phyloP scores from a whole-genome alignment of 2,797 vertebrate genomes.

The Sparus aurata region DNA sequence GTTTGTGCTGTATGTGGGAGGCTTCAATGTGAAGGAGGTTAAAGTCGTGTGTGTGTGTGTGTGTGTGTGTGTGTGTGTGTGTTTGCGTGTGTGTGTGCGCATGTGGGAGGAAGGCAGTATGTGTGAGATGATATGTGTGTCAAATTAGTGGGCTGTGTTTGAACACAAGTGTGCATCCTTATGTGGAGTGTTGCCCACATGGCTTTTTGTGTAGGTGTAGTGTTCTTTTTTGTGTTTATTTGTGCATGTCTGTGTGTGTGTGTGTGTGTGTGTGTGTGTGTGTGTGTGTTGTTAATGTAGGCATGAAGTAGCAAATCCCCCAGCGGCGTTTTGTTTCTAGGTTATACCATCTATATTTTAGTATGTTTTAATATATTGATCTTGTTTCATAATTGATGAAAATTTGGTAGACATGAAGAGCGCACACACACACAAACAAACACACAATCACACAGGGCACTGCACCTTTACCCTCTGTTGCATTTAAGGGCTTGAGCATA shows the following conservation, averaged over 20 bases:
- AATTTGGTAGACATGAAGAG: conserved; percentile 42
- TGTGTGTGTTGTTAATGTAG: conserved; percentile 3
- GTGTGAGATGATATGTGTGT: conserved; percentile 36
- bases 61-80: conserved; percentile 4
- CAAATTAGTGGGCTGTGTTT: conserved; percentile 56
- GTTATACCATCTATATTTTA: conserved; percentile 72
- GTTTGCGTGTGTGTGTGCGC: not conserved
- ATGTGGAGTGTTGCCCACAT: conserved; percentile 16
- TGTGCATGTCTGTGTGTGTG: not conserved
- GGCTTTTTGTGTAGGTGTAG: conserved; percentile 31
- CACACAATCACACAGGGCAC: not conserved
- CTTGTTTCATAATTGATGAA: conserved; percentile 56
- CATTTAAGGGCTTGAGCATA: not conserved
- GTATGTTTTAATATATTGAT: conserved; percentile 45
- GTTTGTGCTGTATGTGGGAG: conserved; percentile 17
- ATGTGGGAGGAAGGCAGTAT: conserved; percentile 21
- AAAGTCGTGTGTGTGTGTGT: not conserved
- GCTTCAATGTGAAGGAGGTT: conserved; percentile 17
- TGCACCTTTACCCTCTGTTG: not conserved
- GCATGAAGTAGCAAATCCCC: conserved; percentile 34
- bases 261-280: conserved; percentile 17
- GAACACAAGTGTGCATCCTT: conserved; percentile 40
- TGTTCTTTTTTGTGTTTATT: conserved; percentile 14
- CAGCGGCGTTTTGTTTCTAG: conserved; percentile 56
- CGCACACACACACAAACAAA: not conserved